These are phyloP conservation scores for Tylochromis polylepis DNA, from an alignment of 2,113 vertebrate genomes.

Conservation along the genomic window DNA sequence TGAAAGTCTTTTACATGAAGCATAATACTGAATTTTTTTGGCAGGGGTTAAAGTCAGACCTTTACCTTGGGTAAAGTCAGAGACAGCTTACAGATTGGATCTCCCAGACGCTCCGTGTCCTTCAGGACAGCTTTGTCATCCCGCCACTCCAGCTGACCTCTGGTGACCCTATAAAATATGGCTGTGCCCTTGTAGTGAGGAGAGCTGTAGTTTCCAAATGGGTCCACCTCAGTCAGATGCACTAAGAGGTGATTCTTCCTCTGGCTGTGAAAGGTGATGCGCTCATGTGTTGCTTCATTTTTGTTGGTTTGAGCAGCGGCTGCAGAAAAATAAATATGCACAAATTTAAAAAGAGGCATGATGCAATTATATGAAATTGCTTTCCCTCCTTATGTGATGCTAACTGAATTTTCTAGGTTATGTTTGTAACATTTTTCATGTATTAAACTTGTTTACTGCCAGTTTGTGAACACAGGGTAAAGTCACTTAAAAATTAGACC, in stretches of 20 bases:
- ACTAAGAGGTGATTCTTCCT: constrained; percentile 72
- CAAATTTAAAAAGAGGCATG: not conserved
- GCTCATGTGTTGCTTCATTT: not conserved
- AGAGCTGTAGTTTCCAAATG: constrained; percentile 84
- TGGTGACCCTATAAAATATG: constrained; percentile 75
- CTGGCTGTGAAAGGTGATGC: constrained; percentile 83
- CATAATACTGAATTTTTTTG: constrained; percentile 41
- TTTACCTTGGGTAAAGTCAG: constrained; percentile 79
- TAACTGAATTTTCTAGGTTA: not conserved
- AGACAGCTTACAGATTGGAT: constrained; percentile 78
- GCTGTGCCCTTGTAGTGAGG: constrained; percentile 83
- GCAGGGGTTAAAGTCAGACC: constrained; percentile 70
- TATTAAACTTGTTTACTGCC: not conserved
- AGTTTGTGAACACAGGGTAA: not conserved
- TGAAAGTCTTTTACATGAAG: not conserved
- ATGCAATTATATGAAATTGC: not conserved
- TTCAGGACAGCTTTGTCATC: constrained; percentile 30
- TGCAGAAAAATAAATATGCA: not conserved
- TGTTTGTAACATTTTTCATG: not conserved
- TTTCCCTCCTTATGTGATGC: not conserved
- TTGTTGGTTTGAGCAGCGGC: not conserved
- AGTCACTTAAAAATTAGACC: not conserved
- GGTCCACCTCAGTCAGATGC: constrained; percentile 78
- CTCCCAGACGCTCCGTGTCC: constrained; percentile 48
- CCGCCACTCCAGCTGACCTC: constrained; percentile 61